Evolutionary conservation across 1,140 invertebrate species (phyloP).

Genomic region (Metopolophium dirhodum): DNA sequence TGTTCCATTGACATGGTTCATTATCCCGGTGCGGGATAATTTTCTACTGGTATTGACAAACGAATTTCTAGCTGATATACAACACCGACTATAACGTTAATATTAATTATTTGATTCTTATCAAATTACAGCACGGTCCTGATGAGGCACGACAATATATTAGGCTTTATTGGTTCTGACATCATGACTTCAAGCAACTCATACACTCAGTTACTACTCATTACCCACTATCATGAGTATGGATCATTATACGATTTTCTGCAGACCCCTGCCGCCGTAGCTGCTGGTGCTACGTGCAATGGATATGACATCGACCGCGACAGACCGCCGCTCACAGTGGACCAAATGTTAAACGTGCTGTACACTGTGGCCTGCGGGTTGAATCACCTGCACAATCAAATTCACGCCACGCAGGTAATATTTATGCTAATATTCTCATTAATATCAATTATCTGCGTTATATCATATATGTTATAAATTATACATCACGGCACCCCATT

Average conservation of each 20-base stretch:
- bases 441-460: background rate
- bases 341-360: conserved; percentile 82
- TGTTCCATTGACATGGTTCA: too few relatives aligned
- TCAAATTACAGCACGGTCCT: conserved; percentile 67
- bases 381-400: conserved; percentile 94
- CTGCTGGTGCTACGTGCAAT: background rate
- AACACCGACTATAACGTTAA: background rate
- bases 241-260: conserved; percentile 94
- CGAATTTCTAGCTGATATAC: too few relatives aligned
- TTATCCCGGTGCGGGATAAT: too few relatives aligned
- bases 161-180: conserved; percentile 90
- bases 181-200: conserved; percentile 80
- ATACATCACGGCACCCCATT: background rate
- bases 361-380: conserved; percentile 85
- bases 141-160: conserved; percentile 85
- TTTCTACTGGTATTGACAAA: too few relatives aligned
- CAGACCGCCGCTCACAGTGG: conserved; percentile 70
- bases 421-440: background rate
- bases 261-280: conserved; percentile 63
- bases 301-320: background rate
- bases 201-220: conserved; percentile 82
- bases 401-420: conserved; percentile 80
- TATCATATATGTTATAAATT: background rate
- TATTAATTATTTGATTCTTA: background rate
- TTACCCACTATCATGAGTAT: conserved; percentile 91